Evolutionary conservation across 2,113 vertebrate species (phyloP).

Genomic region (Sinocyclocheilus maitianheensis): DNA sequence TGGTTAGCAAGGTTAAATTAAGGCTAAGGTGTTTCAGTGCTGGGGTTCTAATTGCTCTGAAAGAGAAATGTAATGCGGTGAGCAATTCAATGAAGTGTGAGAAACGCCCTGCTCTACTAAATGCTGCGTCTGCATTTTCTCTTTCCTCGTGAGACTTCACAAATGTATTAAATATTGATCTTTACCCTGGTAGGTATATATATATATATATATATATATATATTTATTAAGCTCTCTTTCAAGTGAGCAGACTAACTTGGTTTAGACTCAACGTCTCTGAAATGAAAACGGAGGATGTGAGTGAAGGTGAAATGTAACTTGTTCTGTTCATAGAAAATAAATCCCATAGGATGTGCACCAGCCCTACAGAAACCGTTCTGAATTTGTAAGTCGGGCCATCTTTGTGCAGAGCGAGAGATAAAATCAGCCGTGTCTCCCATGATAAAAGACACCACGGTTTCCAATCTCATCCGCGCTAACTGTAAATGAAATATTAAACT

Average conservation of each 20-base stretch:
- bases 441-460: conserved; percentile 20
- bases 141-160: conserved; percentile 19
- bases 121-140: background rate
- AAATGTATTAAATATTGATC: conserved; percentile 48
- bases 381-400: background rate
- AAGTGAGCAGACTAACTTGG: background rate
- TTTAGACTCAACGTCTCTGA: background rate
- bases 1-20: conserved; percentile 6
- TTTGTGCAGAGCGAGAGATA: background rate
- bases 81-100: background rate
- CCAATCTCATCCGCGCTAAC: conserved; percentile 42
- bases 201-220: background rate
- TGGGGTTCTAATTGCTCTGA: background rate
- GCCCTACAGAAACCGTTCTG: background rate
- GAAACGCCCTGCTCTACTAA: background rate
- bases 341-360: background rate
- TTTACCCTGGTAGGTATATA: background rate
- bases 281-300: background rate
- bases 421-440: conserved; percentile 10
- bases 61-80: background rate
- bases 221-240: conserved; percentile 15
- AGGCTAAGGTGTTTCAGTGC: background rate
- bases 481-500: conserved; percentile 65
- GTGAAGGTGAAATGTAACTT: conserved; percentile 9
- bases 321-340: background rate